These are phyloP conservation scores for Pseudomyrmex sp. DNA, from an alignment of 1,140 invertebrate species.

Conservation along the genomic window DNA sequence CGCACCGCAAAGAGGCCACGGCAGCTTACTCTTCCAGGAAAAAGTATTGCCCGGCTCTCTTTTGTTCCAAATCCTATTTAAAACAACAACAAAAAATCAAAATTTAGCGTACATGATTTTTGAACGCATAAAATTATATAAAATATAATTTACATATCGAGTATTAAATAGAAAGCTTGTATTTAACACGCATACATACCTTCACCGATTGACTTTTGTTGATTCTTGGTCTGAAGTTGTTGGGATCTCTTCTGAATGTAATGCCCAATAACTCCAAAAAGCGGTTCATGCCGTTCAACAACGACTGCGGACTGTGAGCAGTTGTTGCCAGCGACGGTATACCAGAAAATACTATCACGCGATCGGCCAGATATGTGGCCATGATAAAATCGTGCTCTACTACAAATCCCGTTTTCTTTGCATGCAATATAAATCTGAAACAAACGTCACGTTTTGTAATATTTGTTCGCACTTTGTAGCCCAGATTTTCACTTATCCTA, in stretches of 20 bases:
- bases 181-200: slow-evolving; percentile 83
- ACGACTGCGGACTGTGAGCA: slow-evolving; percentile 96
- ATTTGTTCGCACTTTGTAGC: neutral
- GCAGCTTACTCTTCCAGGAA: slow-evolving; percentile 96
- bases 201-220: slow-evolving; percentile 99
- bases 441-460: slow-evolving; percentile 27
- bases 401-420: slow-evolving; percentile 99
- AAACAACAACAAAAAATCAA: slow-evolving; percentile 73
- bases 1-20: neutral
- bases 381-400: slow-evolving; percentile 99
- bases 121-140: neutral
- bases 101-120: neutral
- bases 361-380: slow-evolving; percentile 99
- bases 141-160: neutral
- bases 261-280: slow-evolving; percentile 99
- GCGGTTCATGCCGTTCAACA: slow-evolving; percentile 99
- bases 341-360: slow-evolving; percentile 99
- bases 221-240: slow-evolving; percentile 99
- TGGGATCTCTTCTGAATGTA: slow-evolving; percentile 99
- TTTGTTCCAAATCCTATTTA: slow-evolving; percentile 96
- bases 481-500: neutral
- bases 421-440: slow-evolving; percentile 98
- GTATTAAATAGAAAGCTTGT: neutral
- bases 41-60: slow-evolving; percentile 98
- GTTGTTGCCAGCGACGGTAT: slow-evolving; percentile 94